phyloP scores from a whole-genome alignment of 2,113 vertebrate genomes.

The Fulmarus glacialis region DNA sequence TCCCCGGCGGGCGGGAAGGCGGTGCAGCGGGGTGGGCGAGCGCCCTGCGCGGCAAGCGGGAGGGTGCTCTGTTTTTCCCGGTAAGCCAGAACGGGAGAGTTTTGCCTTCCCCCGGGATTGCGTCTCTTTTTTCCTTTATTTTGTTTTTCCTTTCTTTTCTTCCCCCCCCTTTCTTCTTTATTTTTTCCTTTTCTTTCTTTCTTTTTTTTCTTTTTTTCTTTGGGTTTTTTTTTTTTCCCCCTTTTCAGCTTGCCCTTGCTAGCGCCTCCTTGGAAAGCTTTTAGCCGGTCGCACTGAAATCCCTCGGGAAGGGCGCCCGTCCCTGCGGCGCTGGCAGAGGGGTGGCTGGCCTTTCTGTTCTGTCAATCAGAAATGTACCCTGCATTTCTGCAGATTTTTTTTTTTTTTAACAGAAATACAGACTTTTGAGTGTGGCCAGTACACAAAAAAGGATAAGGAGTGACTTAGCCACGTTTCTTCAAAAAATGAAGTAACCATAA shows the following conservation, averaged over 20 bases:
- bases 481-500: background rate
- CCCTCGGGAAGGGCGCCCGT: no score
- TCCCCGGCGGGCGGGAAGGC: background rate
- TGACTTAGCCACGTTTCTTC: background rate
- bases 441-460: background rate
- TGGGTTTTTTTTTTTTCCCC: no score
- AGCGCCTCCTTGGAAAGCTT: background rate
- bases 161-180: fast-evolving
- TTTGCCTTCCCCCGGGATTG: background rate
- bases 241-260: no score
- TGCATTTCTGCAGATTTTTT: background rate
- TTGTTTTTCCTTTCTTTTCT: fast-evolving
- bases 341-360: no score
- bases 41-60: fast-evolving
- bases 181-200: no score
- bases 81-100: fast-evolving
- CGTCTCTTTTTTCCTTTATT: background rate
- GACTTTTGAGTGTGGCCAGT: background rate
- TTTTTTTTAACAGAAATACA: background rate
- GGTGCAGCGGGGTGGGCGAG: background rate
- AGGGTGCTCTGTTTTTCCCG: fast-evolving
- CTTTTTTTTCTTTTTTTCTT: no score
- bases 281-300: fast-evolving
- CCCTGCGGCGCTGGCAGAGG: no score
- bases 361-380: fast-evolving